Evolutionary conservation across 1,140 invertebrate species (phyloP).

Genomic region (Drosophila tsacasi): DNA sequence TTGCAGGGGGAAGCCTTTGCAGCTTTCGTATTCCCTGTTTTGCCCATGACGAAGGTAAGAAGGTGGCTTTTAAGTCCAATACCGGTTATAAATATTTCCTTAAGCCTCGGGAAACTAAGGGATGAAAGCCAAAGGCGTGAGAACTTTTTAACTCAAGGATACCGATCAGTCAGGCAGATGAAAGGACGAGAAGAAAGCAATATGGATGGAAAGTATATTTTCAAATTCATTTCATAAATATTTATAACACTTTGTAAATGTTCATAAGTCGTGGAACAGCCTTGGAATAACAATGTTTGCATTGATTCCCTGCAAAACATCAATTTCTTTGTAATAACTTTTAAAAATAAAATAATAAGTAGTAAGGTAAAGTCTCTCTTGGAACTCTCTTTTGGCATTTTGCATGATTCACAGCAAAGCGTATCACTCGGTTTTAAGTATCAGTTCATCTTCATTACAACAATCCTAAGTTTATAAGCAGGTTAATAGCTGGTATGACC

Average conservation of each 20-base stretch:
- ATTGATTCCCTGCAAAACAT: background rate
- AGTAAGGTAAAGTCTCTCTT: no score
- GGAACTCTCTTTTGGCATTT: background rate
- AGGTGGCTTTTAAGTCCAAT: background rate
- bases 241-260: background rate
- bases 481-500: conserved; percentile 4
- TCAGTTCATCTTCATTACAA: background rate
- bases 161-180: background rate
- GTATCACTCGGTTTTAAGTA: background rate
- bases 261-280: background rate
- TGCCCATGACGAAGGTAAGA: background rate
- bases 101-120: background rate
- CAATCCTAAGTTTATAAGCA: background rate
- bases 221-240: background rate
- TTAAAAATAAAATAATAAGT: background rate
- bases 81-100: background rate
- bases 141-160: background rate
- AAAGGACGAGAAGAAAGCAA: no score
- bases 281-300: background rate
- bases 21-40: background rate
- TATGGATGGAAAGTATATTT: background rate
- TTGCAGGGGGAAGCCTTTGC: background rate
- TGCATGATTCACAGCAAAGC: background rate
- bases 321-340: background rate
- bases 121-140: background rate